Evolutionary conservation across 2,888 invertebrate species (phyloP).

Genomic region (Rambutsinella grinnellia): DNA sequence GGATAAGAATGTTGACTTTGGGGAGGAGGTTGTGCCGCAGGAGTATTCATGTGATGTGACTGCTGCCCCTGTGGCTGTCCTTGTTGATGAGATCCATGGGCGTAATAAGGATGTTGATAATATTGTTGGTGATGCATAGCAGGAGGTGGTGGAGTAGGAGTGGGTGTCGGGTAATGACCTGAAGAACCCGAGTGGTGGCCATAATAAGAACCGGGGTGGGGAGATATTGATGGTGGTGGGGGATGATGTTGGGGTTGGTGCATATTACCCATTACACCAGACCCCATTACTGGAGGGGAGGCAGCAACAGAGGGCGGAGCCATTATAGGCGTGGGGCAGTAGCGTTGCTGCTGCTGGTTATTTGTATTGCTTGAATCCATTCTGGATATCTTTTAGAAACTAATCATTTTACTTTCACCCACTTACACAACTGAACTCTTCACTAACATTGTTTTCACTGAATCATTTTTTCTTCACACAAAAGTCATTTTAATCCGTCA

Average conservation of each 20-base stretch:
- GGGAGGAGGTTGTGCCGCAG: conserved; percentile 17
- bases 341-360: conserved; percentile 38
- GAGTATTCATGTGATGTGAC: conserved; percentile 22
- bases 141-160: conserved; percentile 33
- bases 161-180: conserved; percentile 43
- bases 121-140: conserved; percentile 45
- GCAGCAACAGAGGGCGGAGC: conserved; percentile 48
- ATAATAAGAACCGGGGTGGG: conserved; percentile 35
- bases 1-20: conserved; percentile 28
- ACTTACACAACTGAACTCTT: too few species aligned
- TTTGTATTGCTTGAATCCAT: conserved; percentile 42
- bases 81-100: conserved; percentile 48
- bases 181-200: conserved; percentile 14
- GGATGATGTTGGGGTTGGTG: conserved; percentile 26
- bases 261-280: conserved; percentile 17
- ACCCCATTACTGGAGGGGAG: conserved; percentile 37
- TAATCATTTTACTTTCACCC: too few species aligned
- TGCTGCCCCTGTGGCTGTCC: conserved; percentile 26
- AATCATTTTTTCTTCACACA: too few species aligned
- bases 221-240: conserved; percentile 46
- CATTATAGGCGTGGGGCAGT: conserved; percentile 54
- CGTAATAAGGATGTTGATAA: conserved; percentile 29
- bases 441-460: too few species aligned
- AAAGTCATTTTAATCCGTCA: too few species aligned
- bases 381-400: too few species aligned